Percentiles rank a stretch among this genome's conserved stretches.
These are phyloP conservation scores for Palythoa grandis DNA, from an alignment of 92 coral and sea anemone species.

Conservation along the genomic window DNA sequence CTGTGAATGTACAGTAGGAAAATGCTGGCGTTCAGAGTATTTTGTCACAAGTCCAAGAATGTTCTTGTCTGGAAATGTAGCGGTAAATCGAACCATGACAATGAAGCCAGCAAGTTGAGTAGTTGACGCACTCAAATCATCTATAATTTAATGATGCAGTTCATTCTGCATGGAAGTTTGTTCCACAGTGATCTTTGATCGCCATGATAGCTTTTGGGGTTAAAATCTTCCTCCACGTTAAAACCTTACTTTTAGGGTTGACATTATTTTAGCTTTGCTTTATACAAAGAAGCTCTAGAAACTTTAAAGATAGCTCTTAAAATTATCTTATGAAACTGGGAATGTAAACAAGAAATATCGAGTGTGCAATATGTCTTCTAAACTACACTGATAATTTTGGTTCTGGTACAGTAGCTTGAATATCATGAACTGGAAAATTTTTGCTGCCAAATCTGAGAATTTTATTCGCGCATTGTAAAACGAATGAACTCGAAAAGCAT, in stretches of 20 bases:
- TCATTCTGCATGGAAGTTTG: neutral
- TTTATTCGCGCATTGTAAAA: neutral
- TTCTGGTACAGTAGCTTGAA: neutral
- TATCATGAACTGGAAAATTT: neutral
- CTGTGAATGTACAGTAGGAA: no score
- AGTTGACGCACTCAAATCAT: constrained; percentile 36
- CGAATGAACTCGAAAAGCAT: neutral
- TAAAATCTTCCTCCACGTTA: neutral
- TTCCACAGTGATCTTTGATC: constrained; percentile 20
- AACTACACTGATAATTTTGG: neutral
- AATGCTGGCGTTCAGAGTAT: no score
- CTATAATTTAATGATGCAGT: constrained; percentile 35
- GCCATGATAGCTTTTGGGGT: neutral
- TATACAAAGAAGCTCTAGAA: neutral
- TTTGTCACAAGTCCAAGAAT: no score
- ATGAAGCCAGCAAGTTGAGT: neutral
- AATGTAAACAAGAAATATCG: constrained; percentile 32
- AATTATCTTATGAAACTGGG: neutral
- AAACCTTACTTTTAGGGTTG: neutral
- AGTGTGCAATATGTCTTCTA: neutral
- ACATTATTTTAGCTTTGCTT: neutral
- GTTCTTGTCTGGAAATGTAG: no score
- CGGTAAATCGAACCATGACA: neutral
- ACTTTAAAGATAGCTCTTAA: neutral
- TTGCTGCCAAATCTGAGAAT: neutral